Evolutionary conservation across 2,888 invertebrate genomes (phyloP), one percentile per base, ranked within the genome.

Genomic region (Tetragonula carbonaria): DNA sequence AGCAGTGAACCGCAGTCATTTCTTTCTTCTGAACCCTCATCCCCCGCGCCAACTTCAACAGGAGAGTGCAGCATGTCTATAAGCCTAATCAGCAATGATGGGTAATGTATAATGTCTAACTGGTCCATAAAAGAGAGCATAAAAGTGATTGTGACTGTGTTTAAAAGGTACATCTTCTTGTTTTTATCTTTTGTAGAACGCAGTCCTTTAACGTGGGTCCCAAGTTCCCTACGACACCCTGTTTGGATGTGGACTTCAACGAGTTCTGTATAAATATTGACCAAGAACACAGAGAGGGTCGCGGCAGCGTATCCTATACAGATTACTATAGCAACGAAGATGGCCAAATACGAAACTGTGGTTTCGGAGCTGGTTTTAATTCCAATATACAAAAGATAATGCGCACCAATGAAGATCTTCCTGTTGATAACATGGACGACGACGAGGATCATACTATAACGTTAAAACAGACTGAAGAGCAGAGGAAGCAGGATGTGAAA

Each of bases 1-100:
- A 97, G 94, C 72, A 94, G 97, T 93, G 97, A 97, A 4, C 98
- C 98, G 11, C 97, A 98, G 0, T 98, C 98, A 78, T 96, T 97
- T 74, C 96, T 97, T 76, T 98, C 94, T 0, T 94, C 98, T 0
- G 97, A 97, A 13, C 98, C 98, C 0, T 98, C 98, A 0, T 98
- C 98, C 1, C 98, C 98, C 53, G 96, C 92, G 94, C 96, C 91
- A 94, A 95, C 93, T 93, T 95, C 92, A 65, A 93, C 95, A 4
- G 96, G 96, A 85, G 96, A 96, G 89, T 96, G 96, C 91, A 96
- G 96, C 88, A 96, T 96, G 95, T 96, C 96, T 2, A 96, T 96
- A 74, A 96, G 96, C 92, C 93, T 96, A 80, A 95, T 96, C 91
- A 96, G 96, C 93, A 96, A 95, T 87, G 96, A 96, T 90, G 96